Conservation (phyloP, 2,888 invertebrate genomes). For the Agelastica alni region DNA sequence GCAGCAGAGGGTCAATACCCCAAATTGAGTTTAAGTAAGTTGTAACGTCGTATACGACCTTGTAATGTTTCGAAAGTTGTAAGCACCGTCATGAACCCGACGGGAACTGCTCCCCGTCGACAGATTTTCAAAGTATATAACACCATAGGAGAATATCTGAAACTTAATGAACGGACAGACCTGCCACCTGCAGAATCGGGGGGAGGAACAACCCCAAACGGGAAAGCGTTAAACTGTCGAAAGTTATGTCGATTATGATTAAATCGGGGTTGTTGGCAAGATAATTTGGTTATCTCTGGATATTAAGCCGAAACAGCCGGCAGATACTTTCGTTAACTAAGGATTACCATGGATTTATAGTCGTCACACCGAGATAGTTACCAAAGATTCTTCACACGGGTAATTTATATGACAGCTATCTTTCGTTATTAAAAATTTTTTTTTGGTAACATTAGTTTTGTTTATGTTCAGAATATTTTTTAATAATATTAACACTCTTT, state of each 20-base stretch:
- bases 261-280: conserved; percentile 16
- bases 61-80: conserved; percentile 39
- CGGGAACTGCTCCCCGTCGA: conserved; percentile 39
- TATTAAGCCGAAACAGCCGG: conserved; percentile 4
- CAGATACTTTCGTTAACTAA: background rate
- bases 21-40: conserved; percentile 26
- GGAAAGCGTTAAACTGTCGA: conserved; percentile 17
- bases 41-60: conserved; percentile 36
- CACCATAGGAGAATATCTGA: conserved; percentile 24
- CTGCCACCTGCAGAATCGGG: conserved; percentile 38
- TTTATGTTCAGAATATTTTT: too few relatives aligned
- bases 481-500: too few relatives aligned
- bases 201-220: conserved; percentile 24
- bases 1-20: conserved; percentile 36
- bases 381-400: too few relatives aligned
- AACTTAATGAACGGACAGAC: conserved; percentile 35
- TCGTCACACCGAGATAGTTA: too few relatives aligned
- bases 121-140: conserved; percentile 41
- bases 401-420: too few relatives aligned
- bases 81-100: conserved; percentile 35
- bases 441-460: too few relatives aligned
- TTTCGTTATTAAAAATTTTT: too few relatives aligned
- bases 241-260: conserved; percentile 17
- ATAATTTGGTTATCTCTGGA: conserved; percentile 13
- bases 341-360: background rate